These are phyloP conservation scores for Arnoldichthys spilopterus DNA, from an alignment of 2,797 vertebrate genomes.

Conservation along the genomic window DNA sequence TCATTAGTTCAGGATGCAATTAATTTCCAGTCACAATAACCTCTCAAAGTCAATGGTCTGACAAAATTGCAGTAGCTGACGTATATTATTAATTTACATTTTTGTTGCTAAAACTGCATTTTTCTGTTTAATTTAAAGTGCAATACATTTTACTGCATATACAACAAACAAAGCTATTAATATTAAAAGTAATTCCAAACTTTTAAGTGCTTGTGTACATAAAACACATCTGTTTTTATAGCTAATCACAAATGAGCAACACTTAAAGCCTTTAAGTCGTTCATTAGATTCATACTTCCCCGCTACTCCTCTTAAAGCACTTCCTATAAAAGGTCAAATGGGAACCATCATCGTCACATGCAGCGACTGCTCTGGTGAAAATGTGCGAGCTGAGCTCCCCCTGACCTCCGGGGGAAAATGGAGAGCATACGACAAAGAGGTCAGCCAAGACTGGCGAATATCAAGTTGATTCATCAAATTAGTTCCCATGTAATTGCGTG, in stretches of 20 bases:
- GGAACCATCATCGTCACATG: slow-evolving; percentile 69
- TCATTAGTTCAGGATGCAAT: no score
- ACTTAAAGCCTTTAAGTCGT: slow-evolving; percentile 24
- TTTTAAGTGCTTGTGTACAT: no score
- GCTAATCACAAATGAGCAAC: slow-evolving; percentile 2
- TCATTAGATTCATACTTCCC: slow-evolving; percentile 11
- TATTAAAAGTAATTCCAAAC: no score
- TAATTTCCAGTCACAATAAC: no score
- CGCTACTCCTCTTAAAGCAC: slow-evolving; percentile 18
- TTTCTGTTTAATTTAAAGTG: no score
- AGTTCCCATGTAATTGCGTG: slow-evolving; percentile 89
- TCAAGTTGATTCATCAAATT: slow-evolving; percentile 97
- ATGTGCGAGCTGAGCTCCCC: slow-evolving; percentile 80
- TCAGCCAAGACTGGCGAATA: slow-evolving; percentile 84
- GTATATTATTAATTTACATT: no score
- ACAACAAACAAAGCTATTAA: no score
- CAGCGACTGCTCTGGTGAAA: slow-evolving; percentile 79
- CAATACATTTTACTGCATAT: no score
- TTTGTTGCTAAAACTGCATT: no score
- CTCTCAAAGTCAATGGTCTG: no score
- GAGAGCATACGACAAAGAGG: slow-evolving; percentile 80
- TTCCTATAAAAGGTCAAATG: slow-evolving; percentile 7
- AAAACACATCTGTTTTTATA: slow-evolving; percentile 7
- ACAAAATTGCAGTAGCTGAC: no score
- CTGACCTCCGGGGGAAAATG: slow-evolving; percentile 83